Evolutionary conservation across 2,113 vertebrate genomes (phyloP).

Genomic region (Tylochromis polylepis): DNA sequence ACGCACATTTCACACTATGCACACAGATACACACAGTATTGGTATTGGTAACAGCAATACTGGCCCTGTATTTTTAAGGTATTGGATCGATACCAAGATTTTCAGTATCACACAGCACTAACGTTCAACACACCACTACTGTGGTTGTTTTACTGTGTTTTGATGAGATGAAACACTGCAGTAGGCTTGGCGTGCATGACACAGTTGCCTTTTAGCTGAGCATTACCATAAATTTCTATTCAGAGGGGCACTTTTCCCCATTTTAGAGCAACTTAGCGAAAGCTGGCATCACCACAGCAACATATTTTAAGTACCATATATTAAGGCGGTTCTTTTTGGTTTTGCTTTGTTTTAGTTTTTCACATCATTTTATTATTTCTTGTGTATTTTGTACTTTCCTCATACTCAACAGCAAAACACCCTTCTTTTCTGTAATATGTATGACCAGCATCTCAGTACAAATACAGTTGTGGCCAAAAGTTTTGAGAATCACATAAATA

Average conservation of each 20-base stretch:
- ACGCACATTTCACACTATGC: not conserved
- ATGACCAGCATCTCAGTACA: not conserved
- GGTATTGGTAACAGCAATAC: not conserved
- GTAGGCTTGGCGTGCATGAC: not conserved
- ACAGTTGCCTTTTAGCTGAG: not conserved
- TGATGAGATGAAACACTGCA: not conserved
- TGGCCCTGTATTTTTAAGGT: not conserved
- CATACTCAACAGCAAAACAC: not conserved
- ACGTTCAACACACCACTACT: not conserved
- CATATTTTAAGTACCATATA: not conserved
- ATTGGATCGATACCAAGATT: not conserved
- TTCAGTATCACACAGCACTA: not conserved
- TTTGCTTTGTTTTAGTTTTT: not conserved
- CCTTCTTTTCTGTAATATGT: not conserved
- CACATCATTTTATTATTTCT: not conserved
- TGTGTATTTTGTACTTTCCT: not conserved
- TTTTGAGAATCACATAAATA: too few species aligned
- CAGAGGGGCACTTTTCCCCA: not conserved
- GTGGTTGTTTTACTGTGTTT: not conserved
- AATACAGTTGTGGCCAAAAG: too few species aligned
- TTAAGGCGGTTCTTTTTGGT: not conserved
- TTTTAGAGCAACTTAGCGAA: not conserved
- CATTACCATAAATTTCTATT: not conserved
- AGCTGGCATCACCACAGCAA: not conserved
- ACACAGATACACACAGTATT: not conserved